phyloP scores from a whole-genome alignment of 2,113 vertebrate genomes.

The Baryphthengus martii region DNA sequence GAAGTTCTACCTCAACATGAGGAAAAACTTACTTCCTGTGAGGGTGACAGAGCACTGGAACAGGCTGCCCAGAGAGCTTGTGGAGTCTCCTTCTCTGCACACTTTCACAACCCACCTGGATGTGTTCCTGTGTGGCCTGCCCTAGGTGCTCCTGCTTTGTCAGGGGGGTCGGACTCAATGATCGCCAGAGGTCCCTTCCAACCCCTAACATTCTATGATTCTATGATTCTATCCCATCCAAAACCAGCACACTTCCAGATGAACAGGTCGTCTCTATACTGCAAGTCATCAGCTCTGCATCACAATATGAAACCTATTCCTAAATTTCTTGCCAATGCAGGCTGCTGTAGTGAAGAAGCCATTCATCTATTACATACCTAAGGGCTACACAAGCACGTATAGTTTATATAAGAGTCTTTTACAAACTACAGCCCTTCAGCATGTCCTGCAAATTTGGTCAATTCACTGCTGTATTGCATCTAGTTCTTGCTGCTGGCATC shows the following conservation, averaged over 20 bases:
- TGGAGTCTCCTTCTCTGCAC: no score
- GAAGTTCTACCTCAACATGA: no score
- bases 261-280: neutral
- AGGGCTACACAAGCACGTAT: neutral
- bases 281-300: neutral
- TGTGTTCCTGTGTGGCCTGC: no score
- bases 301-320: neutral
- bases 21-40: no score
- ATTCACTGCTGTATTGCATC: neutral
- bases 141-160: no score
- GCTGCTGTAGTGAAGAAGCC: neutral
- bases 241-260: neutral
- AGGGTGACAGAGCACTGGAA: no score
- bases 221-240: neutral
- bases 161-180: no score
- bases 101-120: no score
- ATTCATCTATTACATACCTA: neutral
- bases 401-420: neutral
- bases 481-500: neutral
- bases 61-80: no score
- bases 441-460: neutral
- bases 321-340: neutral
- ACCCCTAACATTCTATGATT: no score
- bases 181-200: no score
- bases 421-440: neutral